Base-by-base conservation (phyloP, 2,888 invertebrate genomes). In the Cataglyphis rosenhaueri region DNA sequence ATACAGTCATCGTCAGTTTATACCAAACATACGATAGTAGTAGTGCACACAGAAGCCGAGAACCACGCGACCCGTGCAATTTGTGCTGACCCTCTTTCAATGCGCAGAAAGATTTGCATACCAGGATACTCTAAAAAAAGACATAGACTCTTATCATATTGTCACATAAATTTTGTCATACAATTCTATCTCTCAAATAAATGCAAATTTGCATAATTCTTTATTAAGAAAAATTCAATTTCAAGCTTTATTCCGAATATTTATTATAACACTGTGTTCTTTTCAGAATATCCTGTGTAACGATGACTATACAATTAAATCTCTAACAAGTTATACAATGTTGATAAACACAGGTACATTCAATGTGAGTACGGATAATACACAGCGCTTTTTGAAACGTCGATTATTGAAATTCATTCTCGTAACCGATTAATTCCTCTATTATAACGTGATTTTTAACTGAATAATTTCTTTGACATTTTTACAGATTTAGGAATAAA, bases 261-360 rank as follows among this genome's bases (percentile, higher is more conserved):
- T 12, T 12, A 12, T 6, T 41, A n/a, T 32, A 3, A 25, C 15
- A 25, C 18, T 12, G 18, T 10, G 38, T 25, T 21, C 57, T 70
- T n/a, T 55, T 6, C 15, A 15, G 29, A 57, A 57, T 44, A 57
- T n/a, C 57, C 68, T 68, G 57, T 57, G 25, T 55, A 76, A 66
- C 57, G 57, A 57, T 44, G 15, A 55, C 32, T 44, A 1, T 44
- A 68, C 68, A 78, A 68, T 70, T 78, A 78, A 59, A 59, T 70
- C 25, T 79, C 59, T 79, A 78, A 78, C 59, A 25, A 29, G 12
- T 70, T 78, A 35, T 8, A 75, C 32, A 44, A 35, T 48, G 35
- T 61, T 79, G 78, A 78, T 68, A 68, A 35, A 79, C 21, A 78
- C 78, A 78, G 78, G 78, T 78, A 78, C 78, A 79, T 70, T 79